These are phyloP conservation scores for Muntiacus muntjak DNA, from an alignment of 2,113 vertebrate species.

Conservation along the genomic window DNA sequence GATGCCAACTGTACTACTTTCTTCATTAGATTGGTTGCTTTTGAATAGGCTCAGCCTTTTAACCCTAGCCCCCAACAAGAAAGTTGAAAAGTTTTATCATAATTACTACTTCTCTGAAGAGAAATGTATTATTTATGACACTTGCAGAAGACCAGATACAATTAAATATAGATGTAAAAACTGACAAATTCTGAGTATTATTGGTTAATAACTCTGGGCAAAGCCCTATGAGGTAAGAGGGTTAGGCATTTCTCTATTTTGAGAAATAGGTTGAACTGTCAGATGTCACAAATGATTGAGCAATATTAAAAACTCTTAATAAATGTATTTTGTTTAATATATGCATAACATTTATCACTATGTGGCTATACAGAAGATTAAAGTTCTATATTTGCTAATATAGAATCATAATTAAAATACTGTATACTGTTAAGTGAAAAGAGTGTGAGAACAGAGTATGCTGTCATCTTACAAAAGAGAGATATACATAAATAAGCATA, in stretches of 20 bases:
- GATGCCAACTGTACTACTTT: background rate
- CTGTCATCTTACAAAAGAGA: background rate
- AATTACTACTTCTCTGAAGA: background rate
- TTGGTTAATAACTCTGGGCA: background rate
- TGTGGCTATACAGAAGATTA: background rate
- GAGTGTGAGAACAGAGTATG: background rate
- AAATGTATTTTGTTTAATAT: background rate
- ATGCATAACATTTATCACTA: background rate
- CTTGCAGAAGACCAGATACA: background rate
- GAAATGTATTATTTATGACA: background rate
- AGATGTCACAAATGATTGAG: background rate
- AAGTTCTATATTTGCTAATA: background rate
- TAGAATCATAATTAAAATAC: conserved; percentile 2
- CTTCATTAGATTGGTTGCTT: background rate
- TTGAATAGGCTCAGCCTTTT: background rate
- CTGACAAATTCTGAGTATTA: background rate
- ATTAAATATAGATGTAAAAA: conserved; percentile 21
- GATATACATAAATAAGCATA: background rate
- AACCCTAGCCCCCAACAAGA: background rate
- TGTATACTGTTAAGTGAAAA: background rate
- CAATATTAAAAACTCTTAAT: conserved; percentile 9
- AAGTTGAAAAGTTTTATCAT: background rate
- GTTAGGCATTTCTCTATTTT: background rate
- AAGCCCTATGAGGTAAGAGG: background rate
- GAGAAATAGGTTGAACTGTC: background rate